Evolutionary conservation across 2,888 invertebrate genomes (phyloP).

Genomic region (Ceriagrion tenellum): DNA sequence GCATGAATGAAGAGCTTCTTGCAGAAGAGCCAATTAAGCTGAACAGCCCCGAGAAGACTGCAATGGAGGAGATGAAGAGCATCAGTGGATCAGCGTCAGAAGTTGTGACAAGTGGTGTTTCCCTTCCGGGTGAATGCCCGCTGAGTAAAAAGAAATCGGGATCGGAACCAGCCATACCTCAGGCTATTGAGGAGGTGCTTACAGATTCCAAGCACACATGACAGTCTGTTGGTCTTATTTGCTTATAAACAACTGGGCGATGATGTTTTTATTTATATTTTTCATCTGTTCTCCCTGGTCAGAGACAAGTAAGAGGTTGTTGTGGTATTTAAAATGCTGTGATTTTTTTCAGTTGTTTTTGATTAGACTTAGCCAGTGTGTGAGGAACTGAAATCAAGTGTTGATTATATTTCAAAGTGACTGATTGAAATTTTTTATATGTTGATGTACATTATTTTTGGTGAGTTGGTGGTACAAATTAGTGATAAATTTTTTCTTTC

Average conservation of each 20-base stretch:
- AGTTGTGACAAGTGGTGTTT: not conserved
- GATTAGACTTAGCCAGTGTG: slow-evolving; percentile 50
- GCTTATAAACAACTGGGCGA: slow-evolving; percentile 11
- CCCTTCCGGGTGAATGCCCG: slow-evolving; percentile 1
- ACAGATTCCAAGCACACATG: slow-evolving; percentile 61
- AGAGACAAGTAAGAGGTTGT: slow-evolving; percentile 50
- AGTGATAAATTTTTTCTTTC: slow-evolving; percentile 58
- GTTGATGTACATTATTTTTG: slow-evolving; percentile 61
- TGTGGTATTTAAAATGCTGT: slow-evolving; percentile 56
- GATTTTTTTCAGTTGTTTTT: slow-evolving; percentile 64
- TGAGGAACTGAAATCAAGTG: slow-evolving; percentile 60
- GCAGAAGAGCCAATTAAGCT: slow-evolving; percentile 48
- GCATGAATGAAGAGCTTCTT: slow-evolving; percentile 57
- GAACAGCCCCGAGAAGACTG: slow-evolving; percentile 19
- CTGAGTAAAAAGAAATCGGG: slow-evolving; percentile 54
- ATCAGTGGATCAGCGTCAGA: slow-evolving; percentile 52
- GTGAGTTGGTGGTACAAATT: slow-evolving; percentile 65
- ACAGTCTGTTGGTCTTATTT: slow-evolving; percentile 27
- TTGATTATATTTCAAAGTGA: slow-evolving; percentile 29
- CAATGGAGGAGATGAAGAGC: slow-evolving; percentile 15
- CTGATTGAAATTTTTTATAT: slow-evolving; percentile 62
- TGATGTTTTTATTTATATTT: slow-evolving; percentile 48
- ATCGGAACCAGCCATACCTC: slow-evolving; percentile 63
- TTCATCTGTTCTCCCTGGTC: slow-evolving; percentile 9
- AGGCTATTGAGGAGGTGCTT: slow-evolving; percentile 60